Percentiles rank a stretch among this genome's conserved stretches.
These are phyloP conservation scores for Ormyrus pomaceus DNA, from an alignment of 2,888 invertebrate genomes.

Conservation along the genomic window DNA sequence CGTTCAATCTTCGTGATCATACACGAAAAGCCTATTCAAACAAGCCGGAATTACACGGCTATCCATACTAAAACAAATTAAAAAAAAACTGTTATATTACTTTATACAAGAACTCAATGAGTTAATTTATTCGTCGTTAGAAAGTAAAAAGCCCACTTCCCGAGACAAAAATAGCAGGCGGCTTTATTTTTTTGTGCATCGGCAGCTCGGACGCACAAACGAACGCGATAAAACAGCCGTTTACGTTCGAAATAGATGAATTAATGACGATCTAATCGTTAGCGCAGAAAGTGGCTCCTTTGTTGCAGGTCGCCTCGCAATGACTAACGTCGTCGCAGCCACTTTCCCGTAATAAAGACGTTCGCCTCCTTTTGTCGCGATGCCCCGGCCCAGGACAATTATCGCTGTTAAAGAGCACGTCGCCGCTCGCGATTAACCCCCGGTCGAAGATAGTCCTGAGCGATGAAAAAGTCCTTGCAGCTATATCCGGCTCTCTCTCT, in stretches of 20 bases:
- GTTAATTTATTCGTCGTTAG: no score
- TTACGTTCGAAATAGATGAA: not conserved
- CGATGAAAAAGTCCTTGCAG: conserved; percentile 40
- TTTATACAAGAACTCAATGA: no score
- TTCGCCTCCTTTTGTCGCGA: not conserved
- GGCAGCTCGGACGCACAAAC: no score
- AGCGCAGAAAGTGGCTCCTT: not conserved
- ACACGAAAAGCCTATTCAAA: no score
- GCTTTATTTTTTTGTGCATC: no score
- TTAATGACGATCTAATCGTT: conserved; percentile 26
- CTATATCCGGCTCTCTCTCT: not conserved
- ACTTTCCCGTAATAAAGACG: conserved; percentile 28
- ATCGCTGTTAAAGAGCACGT: not conserved
- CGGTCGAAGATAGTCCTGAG: not conserved
- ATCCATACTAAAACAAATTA: no score
- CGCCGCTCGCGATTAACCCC: no score
- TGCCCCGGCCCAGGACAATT: not conserved
- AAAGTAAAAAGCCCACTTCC: no score
- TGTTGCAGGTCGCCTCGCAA: not conserved
- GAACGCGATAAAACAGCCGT: not conserved
- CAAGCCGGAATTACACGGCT: no score
- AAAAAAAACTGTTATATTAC: no score
- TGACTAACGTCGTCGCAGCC: not conserved
- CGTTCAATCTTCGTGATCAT: no score
- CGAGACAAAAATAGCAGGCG: no score